Percentiles rank a stretch among this genome's conserved stretches.
Conservation (phyloP, 1,140 invertebrate species). For the Amyelois transitella region DNA sequence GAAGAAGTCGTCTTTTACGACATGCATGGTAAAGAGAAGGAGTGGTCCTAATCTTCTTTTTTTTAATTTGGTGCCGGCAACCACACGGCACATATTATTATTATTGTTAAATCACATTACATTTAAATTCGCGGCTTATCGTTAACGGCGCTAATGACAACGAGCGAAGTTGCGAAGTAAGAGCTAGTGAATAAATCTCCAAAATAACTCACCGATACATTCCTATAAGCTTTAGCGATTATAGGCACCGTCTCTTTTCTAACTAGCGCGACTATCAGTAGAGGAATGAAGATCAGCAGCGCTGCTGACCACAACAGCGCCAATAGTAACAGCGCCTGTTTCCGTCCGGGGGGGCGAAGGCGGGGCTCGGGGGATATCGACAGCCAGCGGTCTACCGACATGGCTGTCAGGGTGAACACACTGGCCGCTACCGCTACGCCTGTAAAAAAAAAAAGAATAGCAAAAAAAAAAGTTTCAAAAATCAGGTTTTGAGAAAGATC, state of each 20-base stretch:
- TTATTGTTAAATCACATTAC: too few species aligned
- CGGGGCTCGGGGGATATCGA: constrained; percentile 84
- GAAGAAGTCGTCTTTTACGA: too few species aligned
- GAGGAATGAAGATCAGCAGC: constrained; percentile 79
- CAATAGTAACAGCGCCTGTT: constrained; percentile 77
- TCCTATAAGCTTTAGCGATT: constrained; percentile 38
- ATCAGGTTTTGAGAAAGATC: too few species aligned
- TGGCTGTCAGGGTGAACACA: constrained; percentile 84
- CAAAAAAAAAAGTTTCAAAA: background rate
- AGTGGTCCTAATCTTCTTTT: too few species aligned
- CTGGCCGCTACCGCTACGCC: constrained; percentile 85
- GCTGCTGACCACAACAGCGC: constrained; percentile 79
- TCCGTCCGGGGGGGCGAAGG: constrained; percentile 76
- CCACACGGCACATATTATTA: too few species aligned
- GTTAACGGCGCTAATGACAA: too few species aligned
- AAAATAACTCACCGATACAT: constrained; percentile 49
- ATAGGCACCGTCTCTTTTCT: constrained; percentile 62
- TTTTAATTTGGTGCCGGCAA: too few species aligned
- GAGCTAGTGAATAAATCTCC: background rate
- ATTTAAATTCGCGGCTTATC: too few species aligned
- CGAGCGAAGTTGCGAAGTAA: too few species aligned
- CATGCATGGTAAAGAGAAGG: too few species aligned
- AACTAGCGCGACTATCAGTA: constrained; percentile 73
- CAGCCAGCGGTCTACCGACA: constrained; percentile 84
- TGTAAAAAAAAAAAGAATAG: constrained; percentile 60